Evolutionary conservation across 2,797 vertebrate species (phyloP).

Genomic region (Chrysocyon brachyurus): DNA sequence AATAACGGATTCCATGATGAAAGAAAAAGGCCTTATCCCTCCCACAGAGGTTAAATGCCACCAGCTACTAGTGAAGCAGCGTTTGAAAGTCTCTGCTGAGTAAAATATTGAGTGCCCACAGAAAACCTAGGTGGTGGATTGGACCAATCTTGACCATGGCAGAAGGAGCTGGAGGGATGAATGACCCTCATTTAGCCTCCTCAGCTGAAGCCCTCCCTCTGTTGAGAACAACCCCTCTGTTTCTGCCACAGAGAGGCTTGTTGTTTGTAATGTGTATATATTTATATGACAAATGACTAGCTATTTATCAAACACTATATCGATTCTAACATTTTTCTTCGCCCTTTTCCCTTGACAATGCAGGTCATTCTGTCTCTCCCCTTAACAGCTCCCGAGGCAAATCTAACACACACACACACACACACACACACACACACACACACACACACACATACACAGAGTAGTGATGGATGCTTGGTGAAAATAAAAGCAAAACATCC

Average conservation of each 20-base stretch:
- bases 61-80: not conserved
- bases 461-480: not conserved
- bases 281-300: slow-evolving; percentile 75
- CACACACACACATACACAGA: not conserved
- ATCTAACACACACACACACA: not conserved
- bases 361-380: not conserved
- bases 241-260: slow-evolving; percentile 60
- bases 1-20: slow-evolving; percentile 70
- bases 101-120: slow-evolving; percentile 27
- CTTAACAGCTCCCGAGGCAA: not conserved
- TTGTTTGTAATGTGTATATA: slow-evolving; percentile 25
- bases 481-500: slow-evolving; percentile 54
- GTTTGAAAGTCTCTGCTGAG: slow-evolving; percentile 22
- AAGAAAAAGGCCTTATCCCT: slow-evolving; percentile 43
- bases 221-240: slow-evolving; percentile 26
- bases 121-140: not conserved
- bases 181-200: slow-evolving; percentile 56
- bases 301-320: slow-evolving; percentile 31
- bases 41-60: slow-evolving; percentile 64
- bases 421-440: not conserved
- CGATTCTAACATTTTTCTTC: slow-evolving; percentile 39
- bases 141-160: slow-evolving; percentile 48
- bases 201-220: not conserved
- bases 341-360: slow-evolving; percentile 19
- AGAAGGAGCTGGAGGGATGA: slow-evolving; percentile 29